These are phyloP conservation scores for Nycticorax nycticorax DNA, from an alignment of 2,113 vertebrate species.

Conservation along the genomic window DNA sequence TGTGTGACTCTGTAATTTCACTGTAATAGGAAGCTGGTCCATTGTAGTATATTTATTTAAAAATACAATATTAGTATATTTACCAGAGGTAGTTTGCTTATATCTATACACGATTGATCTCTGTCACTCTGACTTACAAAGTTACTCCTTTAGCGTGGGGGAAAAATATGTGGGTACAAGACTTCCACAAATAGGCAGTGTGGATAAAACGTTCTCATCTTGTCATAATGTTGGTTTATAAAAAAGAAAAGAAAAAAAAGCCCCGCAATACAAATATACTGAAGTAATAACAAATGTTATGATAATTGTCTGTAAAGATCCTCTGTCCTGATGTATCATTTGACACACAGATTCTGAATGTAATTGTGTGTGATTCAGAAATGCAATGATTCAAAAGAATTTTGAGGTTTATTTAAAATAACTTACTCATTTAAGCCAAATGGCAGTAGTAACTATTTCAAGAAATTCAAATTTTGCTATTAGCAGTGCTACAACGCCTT, in stretches of 20 bases:
- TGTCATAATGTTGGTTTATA: background rate
- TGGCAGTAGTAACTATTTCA: background rate
- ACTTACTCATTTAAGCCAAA: background rate
- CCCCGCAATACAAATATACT: background rate
- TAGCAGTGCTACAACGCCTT: background rate
- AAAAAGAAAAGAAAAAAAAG: background rate
- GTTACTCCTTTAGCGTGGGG: background rate
- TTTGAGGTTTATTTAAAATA: background rate
- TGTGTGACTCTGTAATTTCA: background rate
- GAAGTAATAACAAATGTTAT: background rate
- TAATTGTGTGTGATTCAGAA: background rate
- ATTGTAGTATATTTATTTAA: background rate
- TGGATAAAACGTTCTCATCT: background rate
- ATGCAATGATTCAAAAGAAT: background rate
- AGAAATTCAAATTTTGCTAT: background rate
- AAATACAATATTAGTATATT: background rate
- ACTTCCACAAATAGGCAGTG: background rate
- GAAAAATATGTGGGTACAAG: background rate
- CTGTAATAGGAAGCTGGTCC: background rate
- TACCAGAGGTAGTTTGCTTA: background rate
- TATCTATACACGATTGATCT: background rate
- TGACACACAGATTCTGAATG: background rate
- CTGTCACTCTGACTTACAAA: background rate
- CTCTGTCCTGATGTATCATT: background rate
- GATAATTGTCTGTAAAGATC: background rate